These are phyloP conservation scores for Epinotia ramella DNA, from an alignment of 2,888 invertebrate genomes.

Conservation along the genomic window DNA sequence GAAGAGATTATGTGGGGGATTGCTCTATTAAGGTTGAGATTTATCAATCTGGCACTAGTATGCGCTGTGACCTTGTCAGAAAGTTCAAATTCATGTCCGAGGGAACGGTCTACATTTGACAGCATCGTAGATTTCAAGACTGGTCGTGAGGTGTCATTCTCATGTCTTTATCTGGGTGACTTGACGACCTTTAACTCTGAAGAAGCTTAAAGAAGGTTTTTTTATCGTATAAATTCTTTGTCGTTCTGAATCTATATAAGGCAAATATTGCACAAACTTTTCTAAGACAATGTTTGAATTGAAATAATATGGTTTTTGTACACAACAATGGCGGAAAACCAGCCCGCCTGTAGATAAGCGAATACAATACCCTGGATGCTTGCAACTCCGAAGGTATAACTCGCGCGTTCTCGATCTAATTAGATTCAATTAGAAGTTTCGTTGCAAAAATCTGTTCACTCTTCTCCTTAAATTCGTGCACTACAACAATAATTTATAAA, in stretches of 20 bases:
- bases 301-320: too few species aligned
- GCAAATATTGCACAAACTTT: not conserved
- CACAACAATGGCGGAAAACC: not conserved
- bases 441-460: not conserved
- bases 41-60: conserved; percentile 58
- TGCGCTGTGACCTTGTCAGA: conserved; percentile 68
- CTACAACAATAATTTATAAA: not conserved
- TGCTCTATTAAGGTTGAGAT: conserved; percentile 41
- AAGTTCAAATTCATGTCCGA: conserved; percentile 54
- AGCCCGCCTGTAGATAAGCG: too few species aligned
- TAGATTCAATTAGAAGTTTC: too few species aligned
- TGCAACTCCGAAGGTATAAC: not conserved
- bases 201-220: conserved; percentile 12
- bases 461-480: not conserved
- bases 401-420: not conserved
- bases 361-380: not conserved
- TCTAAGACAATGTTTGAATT: too few species aligned
- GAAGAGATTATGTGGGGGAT: conserved; percentile 17
- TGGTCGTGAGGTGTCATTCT: conserved; percentile 77
- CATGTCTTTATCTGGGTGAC: conserved; percentile 62
- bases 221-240: not conserved
- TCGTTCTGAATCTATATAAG: not conserved
- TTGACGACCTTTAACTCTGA: conserved; percentile 29
- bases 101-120: conserved; percentile 58
- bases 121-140: conserved; percentile 60